Evolutionary conservation across 2,888 invertebrate species (phyloP), one percentile per base, ranked within the genome.

Genomic region (Nomada ferruginata): DNA sequence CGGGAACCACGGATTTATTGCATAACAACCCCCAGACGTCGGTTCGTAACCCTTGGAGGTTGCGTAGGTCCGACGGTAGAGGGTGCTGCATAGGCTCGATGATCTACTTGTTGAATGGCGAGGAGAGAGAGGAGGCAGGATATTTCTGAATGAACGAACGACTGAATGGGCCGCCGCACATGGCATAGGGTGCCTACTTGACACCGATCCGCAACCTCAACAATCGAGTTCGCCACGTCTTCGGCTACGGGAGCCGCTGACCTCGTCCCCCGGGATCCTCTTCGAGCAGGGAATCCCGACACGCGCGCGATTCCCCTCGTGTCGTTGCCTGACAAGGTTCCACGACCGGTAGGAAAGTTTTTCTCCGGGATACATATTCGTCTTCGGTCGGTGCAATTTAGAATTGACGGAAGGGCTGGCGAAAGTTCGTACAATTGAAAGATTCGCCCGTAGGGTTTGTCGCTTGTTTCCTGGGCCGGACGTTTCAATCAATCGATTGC

Each of bases 91-190:
- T 89, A 89, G 89, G 89, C 89, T 89, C 89, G 89, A 89, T 89
- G 89, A 89, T 89, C 89, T 89, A 89, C 89, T 89, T 89, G 89
- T 89, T 89, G 89, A 89, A 89, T 89, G 89, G 89, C 84, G 87
- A 82, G 81, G 79, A 86, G 82, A 69, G 53, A 80, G 79, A 83
- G 82, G 85, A 82, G 88, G 85, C 87, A 89, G 89, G 89, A 89
- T 89, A 89, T 89, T 89, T 89, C 89, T 89, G 89, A 89, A 89
- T 89, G 89, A 89, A 89, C 89, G 89, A 89, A 86, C 89, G 89
- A 89, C 86, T 88, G 89, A 89, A 89, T 89, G 89, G 89, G 89
- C 89, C 83, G 88, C 82, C 82, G 89, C 88, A 88, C 88, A 88
- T 88, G 88, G 88, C 89, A 88, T 88, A 88, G 89, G 89, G 89